These are phyloP conservation scores for Gavia stellata DNA, from an alignment of 2,113 vertebrate genomes.

Conservation along the genomic window DNA sequence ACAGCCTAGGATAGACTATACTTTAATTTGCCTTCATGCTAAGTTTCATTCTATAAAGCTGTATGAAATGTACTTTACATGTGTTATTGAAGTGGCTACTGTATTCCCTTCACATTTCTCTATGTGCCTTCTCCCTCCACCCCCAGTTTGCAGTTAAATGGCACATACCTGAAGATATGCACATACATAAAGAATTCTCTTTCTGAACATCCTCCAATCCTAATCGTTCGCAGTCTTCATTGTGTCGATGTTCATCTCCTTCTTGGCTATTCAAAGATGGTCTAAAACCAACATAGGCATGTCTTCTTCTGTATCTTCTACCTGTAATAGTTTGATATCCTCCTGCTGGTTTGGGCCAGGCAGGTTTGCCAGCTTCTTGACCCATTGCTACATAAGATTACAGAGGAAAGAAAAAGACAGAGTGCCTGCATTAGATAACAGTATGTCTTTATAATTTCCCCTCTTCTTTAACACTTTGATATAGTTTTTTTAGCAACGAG, in stretches of 20 bases:
- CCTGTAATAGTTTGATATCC: constrained; percentile 68
- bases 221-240: constrained; percentile 44
- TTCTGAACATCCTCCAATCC: constrained; percentile 60
- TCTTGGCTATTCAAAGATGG: constrained; percentile 63
- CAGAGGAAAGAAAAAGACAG: background rate
- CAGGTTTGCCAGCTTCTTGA: constrained; percentile 72
- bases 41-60: background rate
- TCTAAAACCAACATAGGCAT: constrained; percentile 68
- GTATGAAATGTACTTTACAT: background rate
- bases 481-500: background rate
- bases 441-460: background rate
- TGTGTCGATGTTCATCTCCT: constrained; percentile 31
- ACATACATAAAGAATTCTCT: constrained; percentile 66
- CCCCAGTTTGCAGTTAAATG: background rate
- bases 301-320: constrained; percentile 73
- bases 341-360: constrained; percentile 68
- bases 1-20: background rate
- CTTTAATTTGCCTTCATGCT: background rate
- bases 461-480: background rate
- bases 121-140: background rate
- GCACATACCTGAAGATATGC: background rate
- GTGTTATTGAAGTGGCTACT: background rate
- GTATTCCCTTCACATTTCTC: background rate
- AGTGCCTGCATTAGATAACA: background rate
- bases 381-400: constrained; percentile 71